Evolutionary conservation across 2,888 invertebrate species (phyloP).

Genomic region (Synergus umbraculus): DNA sequence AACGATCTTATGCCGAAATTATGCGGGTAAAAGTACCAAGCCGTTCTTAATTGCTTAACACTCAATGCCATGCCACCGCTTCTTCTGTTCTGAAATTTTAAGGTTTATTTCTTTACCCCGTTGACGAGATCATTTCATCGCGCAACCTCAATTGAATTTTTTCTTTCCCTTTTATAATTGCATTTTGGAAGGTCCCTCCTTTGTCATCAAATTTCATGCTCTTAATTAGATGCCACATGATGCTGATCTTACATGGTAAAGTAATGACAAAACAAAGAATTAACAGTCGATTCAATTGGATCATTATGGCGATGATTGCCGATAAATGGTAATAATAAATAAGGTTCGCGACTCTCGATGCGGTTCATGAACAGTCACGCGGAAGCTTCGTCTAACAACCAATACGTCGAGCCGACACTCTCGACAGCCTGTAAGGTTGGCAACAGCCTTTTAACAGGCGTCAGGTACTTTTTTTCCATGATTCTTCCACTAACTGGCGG

Average conservation of each 20-base stretch:
- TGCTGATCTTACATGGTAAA: background rate
- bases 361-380: background rate
- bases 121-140: slow-evolving; percentile 16
- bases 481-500: slow-evolving; percentile 17
- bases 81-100: slow-evolving; percentile 10
- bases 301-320: background rate
- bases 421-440: slow-evolving; percentile 15
- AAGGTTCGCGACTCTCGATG: background rate
- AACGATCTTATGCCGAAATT: slow-evolving; percentile 26
- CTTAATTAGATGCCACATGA: background rate
- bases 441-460: slow-evolving; percentile 16
- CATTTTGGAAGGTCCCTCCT: background rate
- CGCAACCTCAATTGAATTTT: background rate
- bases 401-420: slow-evolving; percentile 16
- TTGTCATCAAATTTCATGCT: background rate
- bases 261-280: background rate
- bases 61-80: slow-evolving; percentile 8
- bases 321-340: slow-evolving; percentile 17
- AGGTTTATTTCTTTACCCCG: slow-evolving; percentile 3
- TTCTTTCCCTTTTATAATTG: background rate
- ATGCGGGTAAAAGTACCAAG: slow-evolving; percentile 19
- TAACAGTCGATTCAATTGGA: background rate
- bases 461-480: background rate
- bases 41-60: slow-evolving; percentile 31
- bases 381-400: slow-evolving; percentile 6